These are phyloP conservation scores for Eulemur coronatus DNA, from an alignment of 2,797 vertebrate species.

Conservation along the genomic window DNA sequence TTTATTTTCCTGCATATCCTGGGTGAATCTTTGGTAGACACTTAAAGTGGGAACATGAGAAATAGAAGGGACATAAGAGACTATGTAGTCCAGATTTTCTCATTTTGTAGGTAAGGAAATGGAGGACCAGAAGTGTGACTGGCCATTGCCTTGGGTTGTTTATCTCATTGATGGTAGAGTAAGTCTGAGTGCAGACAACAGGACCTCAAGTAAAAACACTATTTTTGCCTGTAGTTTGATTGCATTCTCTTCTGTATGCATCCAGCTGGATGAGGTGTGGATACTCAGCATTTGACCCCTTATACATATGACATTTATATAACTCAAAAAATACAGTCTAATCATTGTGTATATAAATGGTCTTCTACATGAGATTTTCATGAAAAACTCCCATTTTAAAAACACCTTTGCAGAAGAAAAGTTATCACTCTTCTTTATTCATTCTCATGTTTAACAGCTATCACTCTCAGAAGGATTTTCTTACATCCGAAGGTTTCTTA, in stretches of 20 bases:
- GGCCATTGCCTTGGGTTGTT: not conserved
- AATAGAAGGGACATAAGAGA: not conserved
- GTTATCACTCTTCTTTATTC: not conserved
- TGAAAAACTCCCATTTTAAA: not conserved
- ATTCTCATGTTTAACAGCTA: not conserved
- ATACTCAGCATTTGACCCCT: not conserved
- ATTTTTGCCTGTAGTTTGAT: not conserved
- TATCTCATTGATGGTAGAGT: not conserved
- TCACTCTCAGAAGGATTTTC: not conserved
- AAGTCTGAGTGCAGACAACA: not conserved
- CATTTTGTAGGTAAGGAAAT: conserved; percentile 9
- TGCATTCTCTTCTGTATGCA: not conserved
- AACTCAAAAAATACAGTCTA: not conserved
- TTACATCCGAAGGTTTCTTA: not conserved
- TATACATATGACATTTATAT: not conserved
- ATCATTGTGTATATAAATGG: not conserved
- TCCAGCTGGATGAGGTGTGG: not conserved
- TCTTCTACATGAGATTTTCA: not conserved
- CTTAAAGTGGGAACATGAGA: not conserved
- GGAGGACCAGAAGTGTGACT: not conserved
- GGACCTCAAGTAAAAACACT: not conserved
- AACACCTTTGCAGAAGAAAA: not conserved
- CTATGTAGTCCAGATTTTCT: not conserved
- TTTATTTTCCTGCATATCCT: conserved; percentile 6
- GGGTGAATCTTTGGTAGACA: not conserved